Conservation (phyloP, 2,113 vertebrate genomes). For the Rhea americana region DNA sequence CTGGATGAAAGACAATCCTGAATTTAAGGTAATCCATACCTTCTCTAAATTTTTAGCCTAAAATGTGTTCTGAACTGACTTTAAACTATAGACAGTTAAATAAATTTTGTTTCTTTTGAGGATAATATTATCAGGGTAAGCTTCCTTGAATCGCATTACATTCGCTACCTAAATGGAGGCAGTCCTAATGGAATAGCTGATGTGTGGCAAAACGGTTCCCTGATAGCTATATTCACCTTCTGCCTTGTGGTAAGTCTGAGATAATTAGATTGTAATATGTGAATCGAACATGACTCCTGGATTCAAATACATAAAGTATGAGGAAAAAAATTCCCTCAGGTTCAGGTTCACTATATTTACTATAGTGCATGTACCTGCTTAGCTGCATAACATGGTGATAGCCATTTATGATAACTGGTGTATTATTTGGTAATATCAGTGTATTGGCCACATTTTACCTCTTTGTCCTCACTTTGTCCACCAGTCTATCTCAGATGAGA, state of each 20-base stretch:
- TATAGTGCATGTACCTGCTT: background rate
- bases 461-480: background rate
- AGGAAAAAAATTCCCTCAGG: accelerated
- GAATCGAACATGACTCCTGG: background rate
- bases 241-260: background rate
- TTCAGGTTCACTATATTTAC: background rate
- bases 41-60: background rate
- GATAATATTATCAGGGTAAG: background rate
- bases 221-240: background rate
- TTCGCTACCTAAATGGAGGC: background rate
- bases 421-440: background rate
- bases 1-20: background rate
- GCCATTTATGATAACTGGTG: background rate
- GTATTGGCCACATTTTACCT: background rate
- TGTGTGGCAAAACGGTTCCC: background rate
- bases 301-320: background rate
- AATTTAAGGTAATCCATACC: background rate
- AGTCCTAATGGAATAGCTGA: background rate
- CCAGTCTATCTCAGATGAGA: background rate
- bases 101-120: background rate
- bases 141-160: background rate
- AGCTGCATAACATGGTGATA: accelerated
- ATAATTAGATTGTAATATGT: background rate
- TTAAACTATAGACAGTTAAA: background rate
- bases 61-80: background rate